Evolutionary conservation across 2,888 invertebrate species (phyloP), one percentile per base, ranked within the genome.

Genomic region (Strigamia crassipes): DNA sequence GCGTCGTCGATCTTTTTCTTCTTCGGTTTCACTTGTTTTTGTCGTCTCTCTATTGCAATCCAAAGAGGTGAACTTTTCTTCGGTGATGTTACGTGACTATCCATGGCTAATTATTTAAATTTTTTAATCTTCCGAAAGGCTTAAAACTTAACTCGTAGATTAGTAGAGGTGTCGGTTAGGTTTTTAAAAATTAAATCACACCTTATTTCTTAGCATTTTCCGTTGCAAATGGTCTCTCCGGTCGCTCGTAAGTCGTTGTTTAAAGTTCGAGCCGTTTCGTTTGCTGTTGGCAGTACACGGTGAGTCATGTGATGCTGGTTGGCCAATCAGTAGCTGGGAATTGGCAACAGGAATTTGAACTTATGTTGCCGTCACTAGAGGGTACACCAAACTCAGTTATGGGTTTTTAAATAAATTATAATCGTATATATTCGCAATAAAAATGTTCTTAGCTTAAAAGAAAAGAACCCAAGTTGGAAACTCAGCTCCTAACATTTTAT

Each of bases 41-140:
- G 1, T 27, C 41, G 38, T 78, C 42, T 78, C 42, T 78, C 78
- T 42, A 78, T n/a, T 78, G 34, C 78, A 38, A 78, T 78, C 78
- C 78, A 78, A 66, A 66, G 66, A 66, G 66, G 6, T 21, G 66
- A 66, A 66, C 66, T 66, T 66, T 66, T 66, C 66, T 66, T 66
- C 66, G 66, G 66, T 66, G 66, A 15, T 66, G 66, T 27, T 42
- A 78, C 21, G 42, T 1, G 18, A n/a, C 10, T 34, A 42, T 78
- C 66, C 66, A 66, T 66, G 66, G 66, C 66, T 66, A 27, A 27
- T 27, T 66, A 15, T 12, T 66, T 15, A 27, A 27, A 66, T 27
- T 66, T 27, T 66, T 23, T 66, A n/a, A n/a, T 9, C 23, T n/a
- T 27, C 12, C 38, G 21, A 34, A 23, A 27, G 10, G 4, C 78